These are phyloP conservation scores for Leptothorax acervorum DNA, from an alignment of 2,888 invertebrate species.

Conservation along the genomic window DNA sequence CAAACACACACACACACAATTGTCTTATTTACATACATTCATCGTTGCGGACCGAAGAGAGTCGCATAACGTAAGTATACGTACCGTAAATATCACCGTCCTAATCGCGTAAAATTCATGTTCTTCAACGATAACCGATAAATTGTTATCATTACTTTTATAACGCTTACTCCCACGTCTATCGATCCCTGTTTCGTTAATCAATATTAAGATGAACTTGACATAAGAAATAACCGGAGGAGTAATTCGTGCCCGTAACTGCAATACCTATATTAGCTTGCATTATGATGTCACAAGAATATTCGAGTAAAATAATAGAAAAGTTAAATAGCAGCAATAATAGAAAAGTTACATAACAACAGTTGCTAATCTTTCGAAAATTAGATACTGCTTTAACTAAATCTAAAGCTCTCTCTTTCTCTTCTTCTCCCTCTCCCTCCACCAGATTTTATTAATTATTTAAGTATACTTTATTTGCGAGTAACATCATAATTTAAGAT, in stretches of 20 bases:
- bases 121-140: conserved; percentile 7
- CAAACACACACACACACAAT: neutral
- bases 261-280: neutral
- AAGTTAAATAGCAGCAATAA: conserved; percentile 3
- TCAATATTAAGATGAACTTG: conserved; percentile 22
- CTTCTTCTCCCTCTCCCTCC: neutral
- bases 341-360: neutral
- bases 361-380: neutral
- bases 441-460: neutral
- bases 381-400: neutral
- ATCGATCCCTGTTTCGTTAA: conserved; percentile 16
- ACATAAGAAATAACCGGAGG: conserved; percentile 37
- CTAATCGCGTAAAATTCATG: conserved; percentile 29
- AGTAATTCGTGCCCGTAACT: conserved; percentile 22
- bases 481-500: conserved; percentile 17
- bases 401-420: neutral
- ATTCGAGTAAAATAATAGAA: neutral
- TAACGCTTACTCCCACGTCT: neutral
- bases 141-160: neutral
- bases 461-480: neutral
- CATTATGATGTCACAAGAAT: neutral
- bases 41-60: conserved; percentile 43
- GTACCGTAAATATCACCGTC: conserved; percentile 49
- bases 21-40: conserved; percentile 39
- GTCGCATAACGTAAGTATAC: conserved; percentile 48